phyloP scores from a whole-genome alignment of 1,140 invertebrate species.

The Rhagoletis zephyria region DNA sequence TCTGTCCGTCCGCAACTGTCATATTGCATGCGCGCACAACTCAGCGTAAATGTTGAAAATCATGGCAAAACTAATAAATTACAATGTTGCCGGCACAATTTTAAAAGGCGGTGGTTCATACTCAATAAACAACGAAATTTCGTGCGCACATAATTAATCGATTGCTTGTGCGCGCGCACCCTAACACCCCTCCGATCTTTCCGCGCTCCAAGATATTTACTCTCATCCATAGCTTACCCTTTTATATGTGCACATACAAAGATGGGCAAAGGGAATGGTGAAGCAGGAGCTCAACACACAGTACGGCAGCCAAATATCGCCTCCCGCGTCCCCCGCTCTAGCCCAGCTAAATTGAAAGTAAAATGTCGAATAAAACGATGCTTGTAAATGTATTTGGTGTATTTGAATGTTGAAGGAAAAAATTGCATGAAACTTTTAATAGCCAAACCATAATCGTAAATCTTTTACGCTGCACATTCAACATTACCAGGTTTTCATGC shows the following conservation, averaged over 20 bases:
- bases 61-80: conserved; percentile 56
- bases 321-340: not conserved
- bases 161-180: conserved; percentile 9
- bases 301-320: not conserved
- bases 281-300: not conserved
- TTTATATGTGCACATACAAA: not conserved
- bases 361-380: conserved; percentile 33
- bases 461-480: conserved; percentile 43
- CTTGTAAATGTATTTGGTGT: conserved; percentile 15
- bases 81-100: conserved; percentile 52
- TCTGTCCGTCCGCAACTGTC: conserved; percentile 19
- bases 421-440: conserved; percentile 56
- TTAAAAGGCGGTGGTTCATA: conserved; percentile 40
- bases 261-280: too few species aligned
- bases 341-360: conserved; percentile 22
- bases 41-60: conserved; percentile 56
- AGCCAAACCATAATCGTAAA: conserved; percentile 56
- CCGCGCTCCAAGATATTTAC: not conserved
- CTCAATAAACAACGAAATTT: conserved; percentile 52
- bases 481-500: not conserved
- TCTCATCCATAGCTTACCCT: not conserved
- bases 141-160: conserved; percentile 49
- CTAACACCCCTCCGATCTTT: not conserved
- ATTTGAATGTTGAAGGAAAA: conserved; percentile 49
- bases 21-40: conserved; percentile 25